Base-by-base conservation (phyloP, 2,888 invertebrate genomes). In the Leptinotarsa haldemani region DNA sequence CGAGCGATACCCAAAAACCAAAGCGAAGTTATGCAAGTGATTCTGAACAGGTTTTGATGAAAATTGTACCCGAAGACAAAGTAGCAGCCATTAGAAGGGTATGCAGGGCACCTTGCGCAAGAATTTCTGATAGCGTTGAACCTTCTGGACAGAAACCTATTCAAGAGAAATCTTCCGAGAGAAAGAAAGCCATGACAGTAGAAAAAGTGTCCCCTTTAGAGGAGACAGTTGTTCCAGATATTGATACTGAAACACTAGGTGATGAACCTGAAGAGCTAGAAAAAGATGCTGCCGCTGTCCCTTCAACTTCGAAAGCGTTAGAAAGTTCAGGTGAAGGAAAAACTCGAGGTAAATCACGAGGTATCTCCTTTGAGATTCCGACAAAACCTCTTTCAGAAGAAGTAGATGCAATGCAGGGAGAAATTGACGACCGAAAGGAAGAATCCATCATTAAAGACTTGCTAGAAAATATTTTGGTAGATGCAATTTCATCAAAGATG, bases 51-150 rank as follows among this genome's bases (percentile, higher is more conserved):
- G 4, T 13, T 12, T 20, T 13, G n/a, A 61, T 30, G 16, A 16
- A 40, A 30, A 25, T 4, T 40, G 18, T 40, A 30, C 61, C 25
- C 12, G 30, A 61, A 61, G 30, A 40, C 16, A 58, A 13, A 25
- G 12, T 5, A 20, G 15, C 20, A 58, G 58, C 4, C 15, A 20
- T 4, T 0, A 58, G 13, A 18, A 7, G 5, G 7, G n/a, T 40
- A 30, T 61, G 61, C 30, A 61, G n/a, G 16, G 61, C 61, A 7
- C 40, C 61, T 4, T 61, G 50, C 50, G 50, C 50, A 16, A 50
- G 50, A 50, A n/a, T 50, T 4, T 16, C 50, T 4, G 50, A 50
- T 50, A 50, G 50, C 13, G n/a, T n/a, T 15, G n/a, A 50, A n/a
- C 50, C 15, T 13, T 16, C 50, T 4, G 4, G 4, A n/a, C 50